Base-by-base conservation (phyloP, 2,797 vertebrate species). In the Molossus alvarezi region DNA sequence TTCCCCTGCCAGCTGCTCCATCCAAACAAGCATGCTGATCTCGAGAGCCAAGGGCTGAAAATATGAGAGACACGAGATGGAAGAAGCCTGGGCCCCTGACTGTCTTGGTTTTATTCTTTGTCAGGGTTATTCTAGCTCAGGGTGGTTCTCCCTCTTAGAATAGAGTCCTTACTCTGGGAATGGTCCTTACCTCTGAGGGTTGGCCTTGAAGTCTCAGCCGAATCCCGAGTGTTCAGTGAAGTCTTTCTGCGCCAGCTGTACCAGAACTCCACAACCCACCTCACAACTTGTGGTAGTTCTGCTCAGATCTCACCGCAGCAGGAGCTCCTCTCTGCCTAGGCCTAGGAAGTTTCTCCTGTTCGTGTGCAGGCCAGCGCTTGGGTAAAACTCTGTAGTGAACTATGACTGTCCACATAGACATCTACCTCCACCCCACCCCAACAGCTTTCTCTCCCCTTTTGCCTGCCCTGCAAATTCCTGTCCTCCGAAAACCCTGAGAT, bases 21-120 rank as follows among this genome's bases (percentile, higher is more conserved):
- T 37, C 20, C 41, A 73, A 15, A 72, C 3, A 79, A 82, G 15
- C 7, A 23, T 48, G 29, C 73, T 37, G 23, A 91, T 13, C 6
- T 57, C 72, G 55, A 85, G 3, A 88, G 11, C 17, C 67, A 84
- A 23, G 3, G 7, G 29, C n/a, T 64, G 3, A 65, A 85, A 80
- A 58, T 11, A 18, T 71, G 81, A 95, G 7, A 69, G 17, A 60
- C 9, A 29, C 6, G 48, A 86, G 12, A 48, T 6, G 20, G 18
- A 67, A 29, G 33, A 62, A 73, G 5, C 7, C 33, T 51, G 15
- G 1, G 29, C 51, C 15, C 6, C 67, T 62, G 14, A 27, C 9
- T 48, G 15, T 37, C 12, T 87, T 33, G 23, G 7, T 51, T 81
- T 83, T 51, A 67, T 88, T 85, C 25, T 96, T 95, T 41, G 18